Conservation (phyloP, 2,797 vertebrate genomes). For the Sebastes nivosus region DNA sequence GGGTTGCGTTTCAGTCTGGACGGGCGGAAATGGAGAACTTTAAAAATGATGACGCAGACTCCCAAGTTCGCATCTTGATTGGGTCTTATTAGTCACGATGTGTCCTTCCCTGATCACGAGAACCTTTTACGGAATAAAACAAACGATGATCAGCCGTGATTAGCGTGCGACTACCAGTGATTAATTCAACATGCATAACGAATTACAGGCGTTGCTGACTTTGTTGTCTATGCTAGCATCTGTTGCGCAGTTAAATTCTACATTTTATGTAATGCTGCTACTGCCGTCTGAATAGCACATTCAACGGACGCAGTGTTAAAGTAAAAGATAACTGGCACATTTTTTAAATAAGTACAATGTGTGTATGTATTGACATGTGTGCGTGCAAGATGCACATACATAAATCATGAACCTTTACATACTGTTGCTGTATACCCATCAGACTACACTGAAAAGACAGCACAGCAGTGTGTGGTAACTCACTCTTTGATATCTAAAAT, state of each 20-base stretch:
- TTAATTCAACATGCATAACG: accelerated
- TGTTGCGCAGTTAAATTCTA: neutral
- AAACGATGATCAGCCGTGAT: no score
- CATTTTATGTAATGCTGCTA: no score
- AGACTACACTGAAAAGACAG: constrained; percentile 3
- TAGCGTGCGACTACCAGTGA: accelerated
- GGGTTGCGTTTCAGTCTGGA: no score
- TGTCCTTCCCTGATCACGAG: no score
- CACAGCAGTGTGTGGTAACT: neutral
- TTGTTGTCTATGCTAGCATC: no score
- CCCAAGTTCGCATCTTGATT: accelerated
- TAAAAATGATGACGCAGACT: no score
- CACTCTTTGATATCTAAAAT: constrained; percentile 62
- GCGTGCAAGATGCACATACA: neutral
- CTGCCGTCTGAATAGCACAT: neutral
- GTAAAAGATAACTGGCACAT: neutral
- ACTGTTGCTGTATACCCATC: neutral
- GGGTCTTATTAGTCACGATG: no score
- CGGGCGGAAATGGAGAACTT: no score
- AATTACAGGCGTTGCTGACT: no score
- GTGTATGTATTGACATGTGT: neutral
- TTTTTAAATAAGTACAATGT: neutral
- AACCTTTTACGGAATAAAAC: no score
- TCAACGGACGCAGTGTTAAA: neutral
- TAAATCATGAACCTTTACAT: neutral